Conservation (phyloP, 2,888 invertebrate species). For the Galeopsomyia nigrocyanea region DNA sequence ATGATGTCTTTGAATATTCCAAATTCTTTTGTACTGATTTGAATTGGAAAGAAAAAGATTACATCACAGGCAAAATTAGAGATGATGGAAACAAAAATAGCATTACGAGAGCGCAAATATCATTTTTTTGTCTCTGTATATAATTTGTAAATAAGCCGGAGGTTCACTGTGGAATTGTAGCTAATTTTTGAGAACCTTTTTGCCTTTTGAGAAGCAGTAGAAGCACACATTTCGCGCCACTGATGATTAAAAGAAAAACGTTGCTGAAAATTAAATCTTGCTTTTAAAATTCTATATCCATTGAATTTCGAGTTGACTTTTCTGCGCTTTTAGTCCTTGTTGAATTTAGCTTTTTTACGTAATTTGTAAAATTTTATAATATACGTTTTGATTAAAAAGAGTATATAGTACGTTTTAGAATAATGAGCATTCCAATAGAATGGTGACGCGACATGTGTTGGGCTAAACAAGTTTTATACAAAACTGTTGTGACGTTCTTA, state of each 20-base stretch:
- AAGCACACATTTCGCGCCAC: slow-evolving; percentile 37
- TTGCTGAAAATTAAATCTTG: slow-evolving; percentile 10
- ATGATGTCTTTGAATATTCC: slow-evolving; percentile 27
- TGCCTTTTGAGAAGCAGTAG: slow-evolving; percentile 28
- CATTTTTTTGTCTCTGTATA: slow-evolving; percentile 56
- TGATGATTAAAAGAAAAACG: slow-evolving; percentile 27
- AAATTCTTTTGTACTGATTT: slow-evolving; percentile 16
- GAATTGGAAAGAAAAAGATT: slow-evolving; percentile 36
- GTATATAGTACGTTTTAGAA: slow-evolving; percentile 15
- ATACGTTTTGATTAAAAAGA: slow-evolving; percentile 8
- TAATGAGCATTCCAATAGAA: slow-evolving; percentile 38
- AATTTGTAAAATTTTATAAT: slow-evolving; percentile 38
- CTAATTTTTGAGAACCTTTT: slow-evolving; percentile 40
- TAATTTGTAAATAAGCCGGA: slow-evolving; percentile 60
- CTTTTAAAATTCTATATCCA: neutral
- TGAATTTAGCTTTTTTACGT: slow-evolving; percentile 33
- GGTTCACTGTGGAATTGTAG: slow-evolving; percentile 48
- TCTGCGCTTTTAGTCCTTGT: slow-evolving; percentile 9
- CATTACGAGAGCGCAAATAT: slow-evolving; percentile 45
- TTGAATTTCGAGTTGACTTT: slow-evolving; percentile 1
- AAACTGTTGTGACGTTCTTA: slow-evolving; percentile 9
- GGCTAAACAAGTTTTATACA: slow-evolving; percentile 19
- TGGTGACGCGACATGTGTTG: slow-evolving; percentile 23
- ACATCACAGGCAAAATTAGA: slow-evolving; percentile 31
- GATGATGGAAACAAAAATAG: slow-evolving; percentile 19